These are phyloP conservation scores for Azemiops feae DNA, from an alignment of 2,113 vertebrate genomes.

Conservation along the genomic window DNA sequence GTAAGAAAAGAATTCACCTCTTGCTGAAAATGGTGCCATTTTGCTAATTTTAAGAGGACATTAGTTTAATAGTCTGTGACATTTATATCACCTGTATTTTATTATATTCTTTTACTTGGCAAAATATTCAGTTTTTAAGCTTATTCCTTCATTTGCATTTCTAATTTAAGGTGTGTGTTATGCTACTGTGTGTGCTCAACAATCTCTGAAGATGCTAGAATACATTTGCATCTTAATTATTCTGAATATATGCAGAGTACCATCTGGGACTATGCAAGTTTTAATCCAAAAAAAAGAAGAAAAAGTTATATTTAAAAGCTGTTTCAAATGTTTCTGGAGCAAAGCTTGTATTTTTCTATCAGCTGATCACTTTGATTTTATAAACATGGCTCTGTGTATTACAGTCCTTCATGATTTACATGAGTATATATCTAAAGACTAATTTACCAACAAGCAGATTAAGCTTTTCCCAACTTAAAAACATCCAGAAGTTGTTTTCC, in stretches of 20 bases:
- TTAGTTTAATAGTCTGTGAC: background rate
- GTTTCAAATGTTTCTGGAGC: conserved; percentile 50
- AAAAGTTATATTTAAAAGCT: conserved; percentile 60
- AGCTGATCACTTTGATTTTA: conserved; percentile 44
- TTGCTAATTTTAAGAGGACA: background rate
- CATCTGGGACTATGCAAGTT: conserved; percentile 68
- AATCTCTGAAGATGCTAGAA: conserved; percentile 67
- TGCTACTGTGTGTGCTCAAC: conserved; percentile 29
- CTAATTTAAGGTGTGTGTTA: conserved; percentile 37
- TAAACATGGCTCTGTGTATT: conserved; percentile 24
- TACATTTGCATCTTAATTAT: conserved; percentile 73
- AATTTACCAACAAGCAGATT: background rate
- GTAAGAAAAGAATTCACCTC: background rate
- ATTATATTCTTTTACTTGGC: conserved; percentile 34
- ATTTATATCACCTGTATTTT: conserved; percentile 26
- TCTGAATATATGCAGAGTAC: conserved; percentile 27
- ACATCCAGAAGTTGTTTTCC: background rate
- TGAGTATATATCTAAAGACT: background rate
- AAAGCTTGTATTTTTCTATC: conserved; percentile 58
- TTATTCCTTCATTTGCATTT: conserved; percentile 43
- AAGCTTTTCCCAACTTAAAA: background rate
- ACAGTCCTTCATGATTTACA: rapidly evolving
- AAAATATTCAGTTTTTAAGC: conserved; percentile 32
- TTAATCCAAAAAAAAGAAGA: conserved; percentile 56
- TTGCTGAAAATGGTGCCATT: background rate